Evolutionary conservation across 2,113 vertebrate species (phyloP).

Genomic region (Aspidoscelis tigris): DNA sequence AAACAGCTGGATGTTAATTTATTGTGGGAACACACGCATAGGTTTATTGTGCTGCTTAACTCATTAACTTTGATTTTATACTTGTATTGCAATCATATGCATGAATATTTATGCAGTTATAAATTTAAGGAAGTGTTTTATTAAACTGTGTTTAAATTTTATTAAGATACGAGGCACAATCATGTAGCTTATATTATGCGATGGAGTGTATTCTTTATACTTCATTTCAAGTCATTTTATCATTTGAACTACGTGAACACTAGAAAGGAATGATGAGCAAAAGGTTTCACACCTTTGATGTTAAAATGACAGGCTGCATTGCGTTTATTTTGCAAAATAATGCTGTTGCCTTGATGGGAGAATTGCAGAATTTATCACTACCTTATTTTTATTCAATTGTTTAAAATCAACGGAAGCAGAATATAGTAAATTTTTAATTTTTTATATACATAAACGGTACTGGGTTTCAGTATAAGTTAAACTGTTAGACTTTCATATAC

Average conservation of each 20-base stretch:
- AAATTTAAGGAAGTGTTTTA: conserved; percentile 38
- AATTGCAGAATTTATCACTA: conserved; percentile 63
- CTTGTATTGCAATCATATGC: not conserved
- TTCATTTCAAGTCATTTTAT: conserved; percentile 62
- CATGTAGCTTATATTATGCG: conserved; percentile 51
- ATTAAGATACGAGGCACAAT: conserved; percentile 53
- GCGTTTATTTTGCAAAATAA: conserved; percentile 53
- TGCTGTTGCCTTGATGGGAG: conserved; percentile 63
- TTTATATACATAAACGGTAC: conserved; percentile 60
- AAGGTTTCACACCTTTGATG: conserved; percentile 45
- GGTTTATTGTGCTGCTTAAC: conserved; percentile 49
- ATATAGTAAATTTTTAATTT: conserved; percentile 66
- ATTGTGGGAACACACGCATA: conserved; percentile 33
- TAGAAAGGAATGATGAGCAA: conserved; percentile 28
- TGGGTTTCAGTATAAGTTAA: conserved; percentile 66
- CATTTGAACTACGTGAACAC: conserved; percentile 24
- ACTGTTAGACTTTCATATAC: conserved; percentile 74
- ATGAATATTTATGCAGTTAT: conserved; percentile 53
- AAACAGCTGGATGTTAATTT: conserved; percentile 45
- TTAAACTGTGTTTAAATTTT: conserved; percentile 35
- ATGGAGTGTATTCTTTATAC: conserved; percentile 36
- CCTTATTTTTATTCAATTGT: conserved; percentile 50
- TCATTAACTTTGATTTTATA: conserved; percentile 25
- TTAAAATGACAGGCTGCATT: conserved; percentile 62
- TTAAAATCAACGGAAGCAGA: conserved; percentile 49